phyloP scores from a whole-genome alignment of 1,140 invertebrate species.

The Heliconius melpomene region DNA sequence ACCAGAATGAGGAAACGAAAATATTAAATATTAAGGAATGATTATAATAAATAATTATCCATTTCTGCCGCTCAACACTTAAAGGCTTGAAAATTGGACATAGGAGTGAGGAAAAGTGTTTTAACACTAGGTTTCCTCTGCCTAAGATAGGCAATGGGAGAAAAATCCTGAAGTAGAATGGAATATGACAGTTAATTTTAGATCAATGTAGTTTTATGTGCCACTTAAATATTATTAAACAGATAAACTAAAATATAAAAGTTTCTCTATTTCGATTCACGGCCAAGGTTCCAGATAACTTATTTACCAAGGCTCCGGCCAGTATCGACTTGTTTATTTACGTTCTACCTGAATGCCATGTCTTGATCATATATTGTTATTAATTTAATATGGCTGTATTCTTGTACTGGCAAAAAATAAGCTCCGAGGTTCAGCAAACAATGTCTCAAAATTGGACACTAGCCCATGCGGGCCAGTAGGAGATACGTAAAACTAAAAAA shows the following conservation, averaged over 20 bases:
- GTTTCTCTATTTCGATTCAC: conserved; percentile 21
- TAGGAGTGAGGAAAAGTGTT: background rate
- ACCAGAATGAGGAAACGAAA: no score
- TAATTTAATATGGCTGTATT: background rate
- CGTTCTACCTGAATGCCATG: conserved; percentile 6
- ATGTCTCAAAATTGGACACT: no score
- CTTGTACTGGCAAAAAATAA: background rate
- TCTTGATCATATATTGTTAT: background rate
- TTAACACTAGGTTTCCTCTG: background rate
- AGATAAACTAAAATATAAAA: conserved; percentile 3
- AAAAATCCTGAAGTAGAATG: no score
- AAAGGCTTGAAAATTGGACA: background rate
- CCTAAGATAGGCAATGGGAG: background rate
- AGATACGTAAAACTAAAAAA: no score
- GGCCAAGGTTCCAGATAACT: conserved; percentile 21
- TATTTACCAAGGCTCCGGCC: conserved; percentile 24
- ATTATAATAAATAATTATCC: background rate
- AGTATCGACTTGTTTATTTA: conserved; percentile 29
- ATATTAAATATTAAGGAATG: background rate
- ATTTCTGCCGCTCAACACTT: background rate
- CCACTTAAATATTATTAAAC: background rate
- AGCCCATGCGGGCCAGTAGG: no score
- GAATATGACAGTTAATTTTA: background rate
- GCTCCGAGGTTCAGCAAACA: no score
- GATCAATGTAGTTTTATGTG: background rate